phyloP scores from a whole-genome alignment of 2,888 invertebrate species.

The Acrocera orbiculus region DNA sequence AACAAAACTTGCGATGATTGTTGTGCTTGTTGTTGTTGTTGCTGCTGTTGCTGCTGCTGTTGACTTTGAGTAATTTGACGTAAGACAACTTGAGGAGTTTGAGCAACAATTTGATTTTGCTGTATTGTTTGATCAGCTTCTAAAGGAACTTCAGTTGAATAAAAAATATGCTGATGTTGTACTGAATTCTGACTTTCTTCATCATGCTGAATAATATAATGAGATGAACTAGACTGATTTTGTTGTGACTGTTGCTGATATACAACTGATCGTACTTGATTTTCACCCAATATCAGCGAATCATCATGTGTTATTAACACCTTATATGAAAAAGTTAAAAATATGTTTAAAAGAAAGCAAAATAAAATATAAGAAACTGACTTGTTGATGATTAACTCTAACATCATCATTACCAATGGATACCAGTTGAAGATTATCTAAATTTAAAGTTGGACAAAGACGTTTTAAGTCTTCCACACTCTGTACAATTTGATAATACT shows the following conservation, averaged over 20 bases:
- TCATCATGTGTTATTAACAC: conserved; percentile 22
- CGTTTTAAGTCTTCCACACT: conserved; percentile 45
- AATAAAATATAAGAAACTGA: no score
- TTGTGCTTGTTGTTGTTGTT: conserved; percentile 18
- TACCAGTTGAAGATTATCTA: conserved; percentile 30
- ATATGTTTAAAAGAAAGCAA: neutral
- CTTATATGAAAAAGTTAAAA: conserved; percentile 6
- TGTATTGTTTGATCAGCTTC: conserved; percentile 4
- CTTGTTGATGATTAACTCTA: conserved; percentile 14
- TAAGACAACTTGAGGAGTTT: conserved; percentile 1
- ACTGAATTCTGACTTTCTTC: conserved; percentile 12
- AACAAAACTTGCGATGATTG: no score
- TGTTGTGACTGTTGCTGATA: conserved; percentile 22
- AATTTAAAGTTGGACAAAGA: conserved; percentile 43
- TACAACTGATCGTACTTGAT: conserved; percentile 29
- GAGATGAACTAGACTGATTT: conserved; percentile 13
- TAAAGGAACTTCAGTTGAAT: conserved; percentile 8
- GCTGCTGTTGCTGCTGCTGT: conserved; percentile 18
- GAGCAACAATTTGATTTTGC: conserved; percentile 3
- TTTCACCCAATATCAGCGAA: conserved; percentile 32
- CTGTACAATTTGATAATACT: conserved; percentile 49
- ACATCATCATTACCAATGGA: conserved; percentile 25
- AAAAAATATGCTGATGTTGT: conserved; percentile 13
- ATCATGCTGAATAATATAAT: conserved; percentile 17
- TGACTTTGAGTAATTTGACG: conserved; percentile 3